Base-by-base conservation (phyloP, 1,140 invertebrate genomes). In the Microplitis mediator region DNA sequence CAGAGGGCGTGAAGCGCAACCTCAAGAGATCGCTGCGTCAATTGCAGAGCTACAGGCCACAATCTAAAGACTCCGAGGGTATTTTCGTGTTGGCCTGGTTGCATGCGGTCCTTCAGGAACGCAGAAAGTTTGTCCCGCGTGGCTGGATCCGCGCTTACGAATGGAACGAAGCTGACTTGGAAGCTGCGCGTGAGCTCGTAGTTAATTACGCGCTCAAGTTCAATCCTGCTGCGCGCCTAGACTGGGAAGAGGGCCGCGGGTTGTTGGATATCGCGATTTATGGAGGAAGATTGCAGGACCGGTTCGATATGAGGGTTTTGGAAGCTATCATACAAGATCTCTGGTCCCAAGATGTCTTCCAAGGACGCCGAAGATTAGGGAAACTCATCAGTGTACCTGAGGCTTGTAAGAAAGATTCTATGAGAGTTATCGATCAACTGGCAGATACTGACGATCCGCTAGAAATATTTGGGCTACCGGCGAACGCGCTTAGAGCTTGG, bases 101-200 rank as follows among this genome's bases (percentile, higher is more conserved):
- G 69, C 95, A 97, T 82, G 95, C 96, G 0, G 88, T 97, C 4
- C 83, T 97, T 16, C 95, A 97, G 82, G 96, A 98, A 86, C 88
- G 97, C 63, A 87, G 96, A 73, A 93, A 91, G 74, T 87, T 87
- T 34, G 80, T 88, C 4, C 86, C 89, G 0, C 89, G 90, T 71
- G 85, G 85, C 32, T 85, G 84, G 85, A 85, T 87, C 13, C 83
- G 82, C 45, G 34, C 81, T 3, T 98, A 98, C 84, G 96, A 98
- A 79, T 98, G 97, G 86, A 95, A 92, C 50, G 91, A 94, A 75
- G 90, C 92, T 1, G 97, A 98, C 86, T 85, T 98, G 0, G 89
- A 91, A 69, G 93, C 94, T 4, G 94, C 93, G 1, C 87, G 92
- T 56, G 91, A 93, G 68, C 88, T 97, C 35, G 88, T 95, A 3